Percentiles rank a stretch among this genome's conserved stretches.
phyloP scores from a whole-genome alignment of 2,113 vertebrate species.

The Cyprinodon tularosa region DNA sequence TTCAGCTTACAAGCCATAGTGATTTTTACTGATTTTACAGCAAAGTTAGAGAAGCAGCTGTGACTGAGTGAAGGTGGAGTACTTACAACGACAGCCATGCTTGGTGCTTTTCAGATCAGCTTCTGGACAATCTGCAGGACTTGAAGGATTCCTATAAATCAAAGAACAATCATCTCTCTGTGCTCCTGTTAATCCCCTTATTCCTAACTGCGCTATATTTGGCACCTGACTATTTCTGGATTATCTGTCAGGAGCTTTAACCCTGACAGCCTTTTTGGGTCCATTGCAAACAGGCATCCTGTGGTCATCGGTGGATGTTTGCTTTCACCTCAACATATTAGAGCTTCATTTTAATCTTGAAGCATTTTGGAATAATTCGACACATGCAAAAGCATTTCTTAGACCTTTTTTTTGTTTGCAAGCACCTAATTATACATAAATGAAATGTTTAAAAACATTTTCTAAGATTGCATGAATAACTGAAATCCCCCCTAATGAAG shows the following conservation, averaged over 20 bases:
- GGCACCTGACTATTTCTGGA: slow-evolving; percentile 25
- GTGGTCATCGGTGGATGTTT: background rate
- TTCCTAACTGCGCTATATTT: slow-evolving; percentile 49
- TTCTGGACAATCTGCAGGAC: slow-evolving; percentile 25
- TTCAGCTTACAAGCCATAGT: background rate
- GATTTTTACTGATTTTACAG: background rate
- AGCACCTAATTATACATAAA: background rate
- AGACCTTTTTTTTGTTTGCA: background rate
- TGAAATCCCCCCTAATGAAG: background rate
- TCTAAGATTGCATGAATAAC: background rate
- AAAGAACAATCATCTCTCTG: slow-evolving; percentile 34
- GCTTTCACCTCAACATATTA: background rate
- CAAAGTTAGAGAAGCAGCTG: background rate
- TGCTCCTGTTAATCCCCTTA: slow-evolving; percentile 42
- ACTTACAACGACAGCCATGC: slow-evolving; percentile 82
- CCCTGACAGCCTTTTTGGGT: slow-evolving; percentile 7
- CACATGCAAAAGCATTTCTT: background rate
- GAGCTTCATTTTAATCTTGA: background rate
- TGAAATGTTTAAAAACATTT: background rate
- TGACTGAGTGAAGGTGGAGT: background rate
- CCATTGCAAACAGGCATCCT: slow-evolving; percentile 15
- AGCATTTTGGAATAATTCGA: too few relatives aligned
- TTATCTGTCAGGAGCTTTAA: slow-evolving; percentile 48
- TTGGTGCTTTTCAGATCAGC: slow-evolving; percentile 50
- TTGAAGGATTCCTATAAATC: slow-evolving; percentile 21